A percentile compares a stretch with the other conserved stretches of the same genome.
These are phyloP conservation scores for Aplidium turbinatum DNA, from an alignment of 23 tunicate species.

Conservation along the genomic window DNA sequence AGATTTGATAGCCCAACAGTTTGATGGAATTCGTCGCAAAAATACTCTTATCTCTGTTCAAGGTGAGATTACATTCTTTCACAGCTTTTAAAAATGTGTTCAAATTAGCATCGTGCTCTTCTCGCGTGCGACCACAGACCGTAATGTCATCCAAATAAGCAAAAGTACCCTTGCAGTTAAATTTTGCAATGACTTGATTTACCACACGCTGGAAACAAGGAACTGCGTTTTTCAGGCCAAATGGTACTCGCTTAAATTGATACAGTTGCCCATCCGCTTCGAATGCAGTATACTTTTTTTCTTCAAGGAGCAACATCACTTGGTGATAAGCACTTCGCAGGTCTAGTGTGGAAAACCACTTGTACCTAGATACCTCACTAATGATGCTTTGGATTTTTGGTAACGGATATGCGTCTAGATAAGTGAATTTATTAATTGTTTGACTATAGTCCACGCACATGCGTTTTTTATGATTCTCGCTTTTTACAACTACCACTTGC, in stretches of 20 bases:
- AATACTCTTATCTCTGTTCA: slow-evolving; percentile 6
- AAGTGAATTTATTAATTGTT: slow-evolving; percentile 32
- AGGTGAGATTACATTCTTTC: slow-evolving; percentile 11
- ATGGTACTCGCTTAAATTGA: slow-evolving; percentile 20
- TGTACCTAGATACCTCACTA: slow-evolving; percentile 3
- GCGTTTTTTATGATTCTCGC: slow-evolving; percentile 8
- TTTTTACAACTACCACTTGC: slow-evolving; percentile 31
- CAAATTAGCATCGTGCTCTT: slow-evolving; percentile 28
- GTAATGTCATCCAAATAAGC: slow-evolving; percentile 33
- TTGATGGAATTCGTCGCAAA: slow-evolving; percentile 18
- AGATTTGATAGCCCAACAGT: slow-evolving; percentile 22
- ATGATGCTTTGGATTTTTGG: slow-evolving; percentile 15
- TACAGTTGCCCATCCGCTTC: slow-evolving; percentile 5
- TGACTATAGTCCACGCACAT: slow-evolving; percentile 26
- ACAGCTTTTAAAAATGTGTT: slow-evolving; percentile 12
- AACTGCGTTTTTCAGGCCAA: slow-evolving; percentile 32
- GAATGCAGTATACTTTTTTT: slow-evolving; percentile 14
- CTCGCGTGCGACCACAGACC: slow-evolving; percentile 12
- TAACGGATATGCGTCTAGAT: slow-evolving; percentile 34
- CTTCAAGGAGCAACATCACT: not conserved
- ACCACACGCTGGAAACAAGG: slow-evolving; percentile 29
- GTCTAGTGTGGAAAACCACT: slow-evolving; percentile 18
- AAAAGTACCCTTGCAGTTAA: slow-evolving; percentile 25
- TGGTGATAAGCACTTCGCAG: slow-evolving; percentile 36
- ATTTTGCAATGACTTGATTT: not conserved